Conservation (phyloP, 2,888 invertebrate species). For the Tenthredo scrophulariae region DNA sequence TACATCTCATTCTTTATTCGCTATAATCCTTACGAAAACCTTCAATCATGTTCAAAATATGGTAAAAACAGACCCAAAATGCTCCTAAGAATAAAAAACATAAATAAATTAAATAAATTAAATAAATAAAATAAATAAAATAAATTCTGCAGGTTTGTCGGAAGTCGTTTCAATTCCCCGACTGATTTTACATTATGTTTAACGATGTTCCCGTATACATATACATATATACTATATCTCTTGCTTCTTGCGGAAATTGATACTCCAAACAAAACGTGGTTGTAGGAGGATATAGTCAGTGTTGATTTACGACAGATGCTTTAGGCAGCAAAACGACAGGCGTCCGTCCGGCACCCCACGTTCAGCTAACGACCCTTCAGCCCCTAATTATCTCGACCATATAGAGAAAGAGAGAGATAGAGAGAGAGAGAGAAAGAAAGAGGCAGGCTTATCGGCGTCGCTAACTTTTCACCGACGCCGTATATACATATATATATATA, state of each 20-base stretch:
- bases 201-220: neutral
- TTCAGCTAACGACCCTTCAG: slow-evolving; percentile 50
- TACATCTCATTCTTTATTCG: no score
- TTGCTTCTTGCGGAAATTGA: slow-evolving; percentile 69
- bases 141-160: no score
- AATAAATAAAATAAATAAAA: no score
- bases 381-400: slow-evolving; percentile 44
- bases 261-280: slow-evolving; percentile 55
- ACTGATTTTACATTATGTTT: neutral
- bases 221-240: slow-evolving; percentile 53
- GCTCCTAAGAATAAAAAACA: no score
- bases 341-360: slow-evolving; percentile 26
- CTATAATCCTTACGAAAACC: no score
- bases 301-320: slow-evolving; percentile 37
- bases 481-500: neutral
- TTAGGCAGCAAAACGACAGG: slow-evolving; percentile 26
- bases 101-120: no score
- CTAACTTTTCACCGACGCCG: slow-evolving; percentile 34
- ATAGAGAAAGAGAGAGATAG: neutral
- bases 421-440: no score
- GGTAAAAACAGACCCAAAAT: no score
- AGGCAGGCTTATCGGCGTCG: slow-evolving; percentile 40
- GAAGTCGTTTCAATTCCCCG: no score
- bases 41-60: no score
- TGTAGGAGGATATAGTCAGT: neutral